Base-by-base conservation (phyloP, 2,888 invertebrate genomes). In the Pristionchus arcanus region DNA sequence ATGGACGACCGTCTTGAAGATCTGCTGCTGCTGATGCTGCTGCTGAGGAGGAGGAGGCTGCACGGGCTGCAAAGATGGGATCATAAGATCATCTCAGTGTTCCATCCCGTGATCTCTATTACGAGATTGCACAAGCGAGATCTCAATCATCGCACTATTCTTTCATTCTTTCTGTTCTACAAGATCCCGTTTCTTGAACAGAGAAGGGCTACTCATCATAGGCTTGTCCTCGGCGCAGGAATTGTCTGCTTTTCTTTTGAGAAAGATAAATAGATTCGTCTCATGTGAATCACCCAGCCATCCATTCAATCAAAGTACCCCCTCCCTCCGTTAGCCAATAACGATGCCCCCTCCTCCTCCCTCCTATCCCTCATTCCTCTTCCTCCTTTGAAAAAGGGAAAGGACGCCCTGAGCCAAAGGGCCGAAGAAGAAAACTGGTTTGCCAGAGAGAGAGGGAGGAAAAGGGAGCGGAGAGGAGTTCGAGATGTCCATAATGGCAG, bases 361-460 rank as follows among this genome's bases (percentile, higher is more conserved):
- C 59, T 25, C 42, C 59, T 28, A 53, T 55, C 31, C 42, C 84
- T 59, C 42, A n/a, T 28, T 71, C 55, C n/a, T 59, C 59, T 34
- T 84, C 84, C 59, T 84, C 59, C 84, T 84, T 59, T 84, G 25
- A 77, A 77, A 74, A 77, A 77, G 77, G 42, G 77, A 77, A 77
- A 77, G 77, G 77, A 34, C 77, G 77, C 77, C 74, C 34, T 34
- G 77, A 77, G 77, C 68, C 77, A 77, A 42, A 77, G 77, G 77
- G 77, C 37, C 77, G 77, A 77, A 42, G 77, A 7, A 21, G 77
- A 77, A 42, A 77, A 77, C 42, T 34, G 34, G 71, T 71, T 34
- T 71, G 71, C 71, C 71, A 71, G 31, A 34, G 81, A 49, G 59
- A 49, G 85, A 55, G 25, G 63, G 42, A 37, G 11, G 28, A 21